These are phyloP conservation scores for Celastrina argiolus DNA, from an alignment of 2,888 invertebrate genomes.

Conservation along the genomic window DNA sequence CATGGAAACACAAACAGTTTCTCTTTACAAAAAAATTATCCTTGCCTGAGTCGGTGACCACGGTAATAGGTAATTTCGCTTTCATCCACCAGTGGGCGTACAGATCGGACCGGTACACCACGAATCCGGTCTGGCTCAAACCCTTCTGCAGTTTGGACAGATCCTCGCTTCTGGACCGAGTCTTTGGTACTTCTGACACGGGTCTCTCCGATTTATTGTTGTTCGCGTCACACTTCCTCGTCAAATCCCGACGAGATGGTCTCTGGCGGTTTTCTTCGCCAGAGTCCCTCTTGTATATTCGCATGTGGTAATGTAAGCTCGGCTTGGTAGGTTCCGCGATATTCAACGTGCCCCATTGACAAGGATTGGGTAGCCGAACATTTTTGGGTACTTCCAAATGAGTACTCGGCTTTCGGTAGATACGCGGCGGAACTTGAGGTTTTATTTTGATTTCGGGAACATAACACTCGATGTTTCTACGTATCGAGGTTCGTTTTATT, in stretches of 20 bases:
- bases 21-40: slow-evolving; percentile 77
- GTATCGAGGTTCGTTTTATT: slow-evolving; percentile 72
- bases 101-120: slow-evolving; percentile 88
- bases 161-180: slow-evolving; percentile 69
- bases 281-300: slow-evolving; percentile 64
- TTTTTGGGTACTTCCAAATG: slow-evolving; percentile 70
- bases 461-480: slow-evolving; percentile 61
- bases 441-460: slow-evolving; percentile 64
- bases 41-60: slow-evolving; percentile 79
- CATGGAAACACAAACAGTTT: slow-evolving; percentile 75
- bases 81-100: slow-evolving; percentile 97
- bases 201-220: slow-evolving; percentile 41
- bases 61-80: slow-evolving; percentile 85
- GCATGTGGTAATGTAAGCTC: slow-evolving; percentile 73
- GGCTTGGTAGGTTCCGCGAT: slow-evolving; percentile 69
- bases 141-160: slow-evolving; percentile 66
- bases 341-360: slow-evolving; percentile 72
- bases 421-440: slow-evolving; percentile 67
- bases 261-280: slow-evolving; percentile 44
- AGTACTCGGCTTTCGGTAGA: slow-evolving; percentile 67
- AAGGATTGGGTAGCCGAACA: slow-evolving; percentile 59
- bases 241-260: slow-evolving; percentile 51
- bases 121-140: slow-evolving; percentile 59
- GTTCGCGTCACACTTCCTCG: slow-evolving; percentile 60
- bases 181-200: slow-evolving; percentile 49